Conservation (phyloP, 2,888 invertebrate genomes). For the Caenorhabditis sp. region DNA sequence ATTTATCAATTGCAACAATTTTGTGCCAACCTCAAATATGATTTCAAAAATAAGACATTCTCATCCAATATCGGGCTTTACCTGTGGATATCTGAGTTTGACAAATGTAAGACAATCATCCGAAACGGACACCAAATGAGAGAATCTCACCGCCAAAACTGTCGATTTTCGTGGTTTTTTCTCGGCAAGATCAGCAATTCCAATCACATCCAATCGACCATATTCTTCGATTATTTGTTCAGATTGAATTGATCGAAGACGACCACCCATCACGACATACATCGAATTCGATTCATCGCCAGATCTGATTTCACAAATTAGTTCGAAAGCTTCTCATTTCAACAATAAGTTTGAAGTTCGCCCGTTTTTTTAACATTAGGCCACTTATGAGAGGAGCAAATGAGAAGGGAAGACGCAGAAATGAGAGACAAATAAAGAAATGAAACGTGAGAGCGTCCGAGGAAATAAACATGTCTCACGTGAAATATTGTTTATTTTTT, state of each 20-base stretch:
- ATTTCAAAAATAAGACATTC: no score
- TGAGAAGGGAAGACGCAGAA: no score
- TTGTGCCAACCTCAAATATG: slow-evolving; percentile 80
- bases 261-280: slow-evolving; percentile 39
- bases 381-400: no score
- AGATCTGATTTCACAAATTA: no score
- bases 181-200: slow-evolving; percentile 45
- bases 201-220: slow-evolving; percentile 34
- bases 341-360: no score
- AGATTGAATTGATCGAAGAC: slow-evolving; percentile 29
- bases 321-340: no score
- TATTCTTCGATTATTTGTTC: slow-evolving; percentile 37
- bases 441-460: no score
- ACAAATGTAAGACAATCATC: slow-evolving; percentile 94
- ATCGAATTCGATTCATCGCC: slow-evolving; percentile 35
- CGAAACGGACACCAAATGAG: slow-evolving; percentile 87
- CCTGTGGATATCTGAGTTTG: slow-evolving; percentile 90
- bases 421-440: no score
- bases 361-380: no score
- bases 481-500: no score
- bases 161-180: slow-evolving; percentile 81
- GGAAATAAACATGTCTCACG: no score
- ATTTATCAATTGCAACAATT: slow-evolving; percentile 92
- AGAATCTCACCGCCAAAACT: slow-evolving; percentile 83
- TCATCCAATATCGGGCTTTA: no score